Conservation (phyloP, 1,140 invertebrate genomes). For the Megalonaias nervosa region DNA sequence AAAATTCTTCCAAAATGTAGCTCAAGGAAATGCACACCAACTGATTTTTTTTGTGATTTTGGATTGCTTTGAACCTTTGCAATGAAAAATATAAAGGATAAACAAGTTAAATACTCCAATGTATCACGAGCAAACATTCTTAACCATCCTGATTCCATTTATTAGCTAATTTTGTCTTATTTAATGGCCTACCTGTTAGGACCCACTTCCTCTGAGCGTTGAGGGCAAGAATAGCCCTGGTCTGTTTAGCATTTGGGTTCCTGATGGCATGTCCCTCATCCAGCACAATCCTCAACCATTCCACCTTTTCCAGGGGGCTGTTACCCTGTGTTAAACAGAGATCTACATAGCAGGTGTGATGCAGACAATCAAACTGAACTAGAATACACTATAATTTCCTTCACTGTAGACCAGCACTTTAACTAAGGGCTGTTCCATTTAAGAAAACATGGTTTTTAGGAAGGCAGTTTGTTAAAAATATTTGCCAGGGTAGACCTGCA, state of each 20-base stretch:
- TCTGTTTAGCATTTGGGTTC: constrained; percentile 84
- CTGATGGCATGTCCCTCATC: constrained; percentile 94
- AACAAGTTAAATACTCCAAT: neutral
- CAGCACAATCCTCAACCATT: constrained; percentile 88
- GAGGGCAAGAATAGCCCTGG: constrained; percentile 80
- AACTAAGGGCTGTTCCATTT: too few species aligned
- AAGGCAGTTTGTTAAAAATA: neutral
- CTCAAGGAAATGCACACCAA: too few species aligned
- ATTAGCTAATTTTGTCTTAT: neutral
- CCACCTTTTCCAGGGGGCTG: constrained; percentile 74
- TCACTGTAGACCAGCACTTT: too few species aligned
- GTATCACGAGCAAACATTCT: neutral
- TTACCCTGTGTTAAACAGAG: constrained; percentile 1
- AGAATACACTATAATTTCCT: too few species aligned
- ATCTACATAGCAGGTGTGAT: too few species aligned
- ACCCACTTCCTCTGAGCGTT: constrained; percentile 81
- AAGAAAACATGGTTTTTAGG: too few species aligned
- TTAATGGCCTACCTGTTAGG: constrained; percentile 75
- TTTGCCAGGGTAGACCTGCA: neutral
- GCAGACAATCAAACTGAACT: too few species aligned
- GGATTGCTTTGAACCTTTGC: too few species aligned
- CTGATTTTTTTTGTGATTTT: too few species aligned
- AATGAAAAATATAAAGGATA: too few species aligned
- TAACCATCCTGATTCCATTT: neutral
- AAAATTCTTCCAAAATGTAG: too few species aligned